phyloP scores from a whole-genome alignment of 2,113 vertebrate species.

The Chascanopsetta lugubris region DNA sequence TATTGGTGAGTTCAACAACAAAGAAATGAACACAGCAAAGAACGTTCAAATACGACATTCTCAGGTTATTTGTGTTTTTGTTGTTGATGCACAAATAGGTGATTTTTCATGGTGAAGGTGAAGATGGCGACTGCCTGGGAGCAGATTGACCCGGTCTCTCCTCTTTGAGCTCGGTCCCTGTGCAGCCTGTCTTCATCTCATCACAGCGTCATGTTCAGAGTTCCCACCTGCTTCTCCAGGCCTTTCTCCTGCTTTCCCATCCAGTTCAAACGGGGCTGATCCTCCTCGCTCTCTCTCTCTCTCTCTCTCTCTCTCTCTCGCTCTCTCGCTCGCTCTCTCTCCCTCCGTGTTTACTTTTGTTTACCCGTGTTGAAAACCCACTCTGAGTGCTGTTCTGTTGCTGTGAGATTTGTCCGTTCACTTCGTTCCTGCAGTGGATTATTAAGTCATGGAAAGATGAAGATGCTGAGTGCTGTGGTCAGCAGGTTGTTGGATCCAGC shows the following conservation, averaged over 20 bases:
- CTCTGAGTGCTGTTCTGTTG: not conserved
- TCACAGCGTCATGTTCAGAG: not conserved
- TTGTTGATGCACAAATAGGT: too few relatives aligned
- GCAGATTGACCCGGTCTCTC: constrained; percentile 1
- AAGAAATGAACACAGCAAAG: too few relatives aligned
- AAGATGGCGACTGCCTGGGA: too few relatives aligned
- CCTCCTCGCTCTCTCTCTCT: not conserved
- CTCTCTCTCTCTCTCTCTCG: not conserved
- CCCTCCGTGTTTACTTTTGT: not conserved
- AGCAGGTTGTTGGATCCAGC: constrained; percentile 43
- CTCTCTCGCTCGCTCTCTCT: not conserved
- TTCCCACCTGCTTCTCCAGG: constrained; percentile 2
- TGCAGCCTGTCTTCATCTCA: not conserved
- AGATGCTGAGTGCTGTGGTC: constrained; percentile 25
- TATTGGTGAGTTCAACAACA: too few relatives aligned
- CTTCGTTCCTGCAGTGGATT: constrained; percentile 10
- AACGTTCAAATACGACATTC: too few relatives aligned
- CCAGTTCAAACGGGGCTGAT: constrained; percentile 40
- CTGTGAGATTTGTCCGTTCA: constrained; percentile 21
- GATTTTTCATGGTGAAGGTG: too few relatives aligned
- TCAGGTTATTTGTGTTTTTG: too few relatives aligned
- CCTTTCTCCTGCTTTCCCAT: constrained; percentile 46
- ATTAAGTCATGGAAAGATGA: constrained; percentile 14
- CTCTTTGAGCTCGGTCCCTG: not conserved
- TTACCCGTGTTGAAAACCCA: constrained; percentile 7